Conservation (phyloP, 2,797 vertebrate genomes). For the Mormyrus proboscirostris region DNA sequence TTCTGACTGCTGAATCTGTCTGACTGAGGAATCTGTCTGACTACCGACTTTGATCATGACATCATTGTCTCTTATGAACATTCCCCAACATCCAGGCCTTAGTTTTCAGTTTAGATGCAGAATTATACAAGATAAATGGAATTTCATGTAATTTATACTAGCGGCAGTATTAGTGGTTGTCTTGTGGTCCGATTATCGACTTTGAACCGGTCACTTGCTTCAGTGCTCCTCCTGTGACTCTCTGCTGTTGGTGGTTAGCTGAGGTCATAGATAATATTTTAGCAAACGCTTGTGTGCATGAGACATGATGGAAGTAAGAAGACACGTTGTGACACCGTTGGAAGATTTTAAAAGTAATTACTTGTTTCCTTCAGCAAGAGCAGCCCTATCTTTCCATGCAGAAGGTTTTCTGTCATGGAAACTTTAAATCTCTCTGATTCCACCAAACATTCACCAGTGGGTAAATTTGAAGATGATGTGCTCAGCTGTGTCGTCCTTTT, state of each 20-base stretch:
- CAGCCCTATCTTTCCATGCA: background rate
- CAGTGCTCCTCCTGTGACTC: background rate
- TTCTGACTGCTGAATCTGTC: background rate
- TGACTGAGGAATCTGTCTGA: background rate
- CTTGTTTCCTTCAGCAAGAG: background rate
- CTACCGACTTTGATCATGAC: background rate
- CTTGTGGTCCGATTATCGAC: background rate
- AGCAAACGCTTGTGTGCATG: background rate
- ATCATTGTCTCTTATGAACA: background rate
- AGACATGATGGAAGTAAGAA: background rate
- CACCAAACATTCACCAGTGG: conserved; percentile 30
- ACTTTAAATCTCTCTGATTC: background rate
- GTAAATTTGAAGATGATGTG: conserved; percentile 46
- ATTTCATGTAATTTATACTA: background rate
- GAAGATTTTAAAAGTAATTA: background rate
- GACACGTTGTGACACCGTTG: background rate
- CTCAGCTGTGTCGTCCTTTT: conserved; percentile 13
- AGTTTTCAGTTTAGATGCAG: background rate
- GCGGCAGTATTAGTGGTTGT: background rate
- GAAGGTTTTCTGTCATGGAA: background rate
- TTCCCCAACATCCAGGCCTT: background rate
- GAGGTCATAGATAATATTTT: background rate
- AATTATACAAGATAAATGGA: background rate
- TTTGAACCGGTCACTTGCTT: background rate
- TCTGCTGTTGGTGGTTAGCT: background rate